phyloP scores from a whole-genome alignment of 2,113 vertebrate genomes.

The Lepisosteus osseus region DNA sequence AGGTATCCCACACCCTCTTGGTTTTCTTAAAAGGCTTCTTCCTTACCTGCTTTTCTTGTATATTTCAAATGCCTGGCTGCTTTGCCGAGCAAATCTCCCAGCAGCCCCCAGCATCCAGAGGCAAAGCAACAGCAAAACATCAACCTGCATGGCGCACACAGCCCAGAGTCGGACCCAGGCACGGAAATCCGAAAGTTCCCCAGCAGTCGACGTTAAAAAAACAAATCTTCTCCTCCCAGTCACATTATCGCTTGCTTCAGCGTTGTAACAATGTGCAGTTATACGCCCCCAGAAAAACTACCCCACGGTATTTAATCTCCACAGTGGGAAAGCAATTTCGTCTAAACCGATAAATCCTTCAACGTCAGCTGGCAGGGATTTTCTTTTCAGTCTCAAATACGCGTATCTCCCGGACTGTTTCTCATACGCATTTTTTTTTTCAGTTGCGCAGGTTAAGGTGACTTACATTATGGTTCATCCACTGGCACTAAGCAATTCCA shows the following conservation, averaged over 20 bases:
- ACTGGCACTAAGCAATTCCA: not conserved
- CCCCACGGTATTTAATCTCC: conserved; percentile 76
- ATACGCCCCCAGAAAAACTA: conserved; percentile 52
- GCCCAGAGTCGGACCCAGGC: conserved; percentile 1
- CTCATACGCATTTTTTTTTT: not conserved
- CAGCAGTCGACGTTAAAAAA: conserved; percentile 37
- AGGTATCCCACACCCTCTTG: too few species aligned
- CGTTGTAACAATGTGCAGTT: conserved; percentile 69
- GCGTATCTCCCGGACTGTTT: not conserved
- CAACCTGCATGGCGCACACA: conserved; percentile 69
- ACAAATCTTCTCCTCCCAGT: conserved; percentile 54
- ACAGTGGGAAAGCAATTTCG: conserved; percentile 78
- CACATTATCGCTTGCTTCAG: conserved; percentile 61
- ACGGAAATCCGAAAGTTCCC: conserved; percentile 22
- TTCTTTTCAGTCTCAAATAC: conserved; percentile 40
- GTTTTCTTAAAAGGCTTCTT: not conserved
- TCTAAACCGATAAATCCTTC: conserved; percentile 84
- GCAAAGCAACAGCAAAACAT: conserved; percentile 73
- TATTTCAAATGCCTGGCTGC: conserved; percentile 60
- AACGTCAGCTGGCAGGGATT: conserved; percentile 83
- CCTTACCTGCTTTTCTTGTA: conserved; percentile 76
- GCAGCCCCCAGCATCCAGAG: conserved; percentile 66
- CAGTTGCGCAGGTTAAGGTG: conserved; percentile 21
- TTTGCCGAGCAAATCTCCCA: conserved; percentile 51
- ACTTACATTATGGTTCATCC: not conserved